Percentiles rank a stretch among this genome's conserved stretches.
These are phyloP conservation scores for Phalacrocorax pelagicus DNA, from an alignment of 2,113 vertebrate genomes.

Conservation along the genomic window DNA sequence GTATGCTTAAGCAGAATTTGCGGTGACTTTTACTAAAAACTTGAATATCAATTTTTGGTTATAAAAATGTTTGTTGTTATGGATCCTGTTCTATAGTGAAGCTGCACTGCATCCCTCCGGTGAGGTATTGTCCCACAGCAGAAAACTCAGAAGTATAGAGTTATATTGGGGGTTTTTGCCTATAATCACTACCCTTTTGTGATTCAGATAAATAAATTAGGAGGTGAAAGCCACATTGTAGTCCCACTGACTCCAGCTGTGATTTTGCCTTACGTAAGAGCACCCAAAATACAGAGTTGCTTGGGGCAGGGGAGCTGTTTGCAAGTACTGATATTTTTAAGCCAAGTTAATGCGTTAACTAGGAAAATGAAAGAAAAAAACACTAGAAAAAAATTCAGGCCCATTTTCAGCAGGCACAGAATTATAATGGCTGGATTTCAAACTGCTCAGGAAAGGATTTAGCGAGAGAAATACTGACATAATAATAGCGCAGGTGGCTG, in stretches of 20 bases:
- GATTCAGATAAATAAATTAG: background rate
- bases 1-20: background rate
- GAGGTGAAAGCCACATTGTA: background rate
- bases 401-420: background rate
- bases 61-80: background rate
- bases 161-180: background rate
- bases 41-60: background rate
- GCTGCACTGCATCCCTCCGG: background rate
- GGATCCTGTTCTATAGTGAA: rapidly evolving
- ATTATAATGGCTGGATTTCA: background rate
- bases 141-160: background rate
- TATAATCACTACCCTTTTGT: background rate
- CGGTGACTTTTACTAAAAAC: background rate
- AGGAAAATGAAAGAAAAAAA: background rate
- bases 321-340: background rate
- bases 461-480: conserved; percentile 26
- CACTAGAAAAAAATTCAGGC: background rate
- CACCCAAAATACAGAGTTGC: background rate
- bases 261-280: background rate
- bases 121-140: background rate
- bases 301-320: background rate
- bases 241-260: background rate
- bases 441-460: background rate
- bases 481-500: background rate
- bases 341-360: background rate